Evolutionary conservation across 1,140 invertebrate genomes (phyloP), one percentile per base, ranked within the genome.

Genomic region (Bombus confusus): DNA sequence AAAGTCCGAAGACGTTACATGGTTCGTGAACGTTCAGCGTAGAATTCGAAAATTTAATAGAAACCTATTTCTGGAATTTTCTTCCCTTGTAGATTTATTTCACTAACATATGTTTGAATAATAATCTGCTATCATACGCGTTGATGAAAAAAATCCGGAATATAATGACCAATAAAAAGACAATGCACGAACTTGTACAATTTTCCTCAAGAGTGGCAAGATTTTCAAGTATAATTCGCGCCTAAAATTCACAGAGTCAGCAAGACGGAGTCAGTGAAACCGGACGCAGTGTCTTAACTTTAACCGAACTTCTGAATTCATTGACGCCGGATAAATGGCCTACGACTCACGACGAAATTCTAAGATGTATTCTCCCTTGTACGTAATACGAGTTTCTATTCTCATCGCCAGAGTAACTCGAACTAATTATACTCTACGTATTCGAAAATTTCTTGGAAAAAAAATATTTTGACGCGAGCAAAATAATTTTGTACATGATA

Each of bases 271-370:
- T 1, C 34, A 15, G 10, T 41, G 69, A 71, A 39, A 41, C 31
- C 52, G 5, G 25, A 62, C 28, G 10, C 59, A 22, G 22, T 52
- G 10, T 62, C 59, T n/a, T 62, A 62, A 13, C 28, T 25, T 52
- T 1, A n/a, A 52, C 18, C 22, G 31, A 75, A 75, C 31, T 75
- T 75, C 31, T 52, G 25, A 75, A 75, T 31, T 75, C 73, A 75
- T 75, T 47, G n/a, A 52, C 43, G 73, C 4, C 31, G 52, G 43
- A 52, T 31, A 34, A 75, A 34, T 52, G 73, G 43, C 10, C n/a
- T 15, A 15, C 8, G 37, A 15, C 31, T 75, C 43, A 18, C 31
- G 41, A 75, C n/a, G 73, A 47, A 52, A 75, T 75, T 75, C 73
- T 75, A 25, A 75, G 28, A 34, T 22, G 43, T 34, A 52, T 31